Evolutionary conservation across 2,888 invertebrate species (phyloP), one percentile per base, ranked within the genome.

Genomic region (Bembecia ichneumoniformis): DNA sequence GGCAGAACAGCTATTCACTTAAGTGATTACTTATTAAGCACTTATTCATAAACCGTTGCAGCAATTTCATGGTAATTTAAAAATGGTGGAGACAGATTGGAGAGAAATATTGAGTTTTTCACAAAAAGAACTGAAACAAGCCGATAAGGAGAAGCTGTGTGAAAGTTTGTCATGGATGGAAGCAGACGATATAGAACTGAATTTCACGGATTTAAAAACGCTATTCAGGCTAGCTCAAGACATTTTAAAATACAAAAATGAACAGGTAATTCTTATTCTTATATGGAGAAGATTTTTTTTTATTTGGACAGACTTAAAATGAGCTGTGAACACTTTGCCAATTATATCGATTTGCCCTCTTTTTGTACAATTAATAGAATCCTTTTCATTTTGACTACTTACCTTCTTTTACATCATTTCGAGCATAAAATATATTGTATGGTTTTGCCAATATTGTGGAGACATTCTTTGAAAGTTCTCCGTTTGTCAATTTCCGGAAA

Each of bases 171-270:
- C 90, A 5, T 90, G 90, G 89, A 89, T 89, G 74, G 89, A 91
- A 62, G 83, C 83, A 1, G 89, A 90, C 46, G 87, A 88, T 58
- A 89, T 90, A 43, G 87, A 89, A 60, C 66, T 89, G 1, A 89
- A 89, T 62, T 76, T 88, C 53, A 75, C 87, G 17, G 89, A 90
- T 64, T 78, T 90, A 48, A 87, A 89, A 66, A 79, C 80, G 3
- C 70, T 92, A 16, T 88, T 92, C 62, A 83, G 87, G 64, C 71
- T 92, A 3, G 81, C 90, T n/a, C 92, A 92, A 68, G 91, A 91
- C 74, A 88, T 92, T 60, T 67, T 93, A 46, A 91, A 91, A 63
- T 90, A 89, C 58, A 93, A 92, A 79, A 90, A 88, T 53, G 91
- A 91, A 75, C 92, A 93, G 88, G 91, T 91, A 80, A 60, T 14